Percentiles rank a stretch among this genome's conserved stretches.
These are phyloP conservation scores for Thera britannica DNA, from an alignment of 2,888 invertebrate species.

Conservation along the genomic window DNA sequence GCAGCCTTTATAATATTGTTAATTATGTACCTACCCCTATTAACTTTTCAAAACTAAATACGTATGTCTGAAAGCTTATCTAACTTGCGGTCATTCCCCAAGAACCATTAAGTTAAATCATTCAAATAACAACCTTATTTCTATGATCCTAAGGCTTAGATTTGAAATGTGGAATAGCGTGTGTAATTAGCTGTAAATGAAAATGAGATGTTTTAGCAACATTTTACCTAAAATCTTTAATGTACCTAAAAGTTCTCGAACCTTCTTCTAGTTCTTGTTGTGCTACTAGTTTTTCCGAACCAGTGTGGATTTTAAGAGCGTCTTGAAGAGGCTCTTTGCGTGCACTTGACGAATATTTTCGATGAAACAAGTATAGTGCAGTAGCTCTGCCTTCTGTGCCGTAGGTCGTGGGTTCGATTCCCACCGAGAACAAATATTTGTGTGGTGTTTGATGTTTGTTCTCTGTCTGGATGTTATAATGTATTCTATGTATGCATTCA, in stretches of 20 bases:
- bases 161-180: neutral
- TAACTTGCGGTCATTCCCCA: neutral
- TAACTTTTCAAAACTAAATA: neutral
- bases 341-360: too few species aligned
- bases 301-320: too few species aligned
- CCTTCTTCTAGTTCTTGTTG: neutral
- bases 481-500: too few species aligned
- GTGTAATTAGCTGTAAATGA: conserved; percentile 1
- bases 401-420: too few species aligned
- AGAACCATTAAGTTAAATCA: neutral
- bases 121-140: neutral
- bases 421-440: too few species aligned
- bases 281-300: too few species aligned
- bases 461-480: too few species aligned
- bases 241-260: conserved; percentile 2
- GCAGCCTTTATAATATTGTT: conserved; percentile 8
- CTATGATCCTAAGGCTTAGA: neutral
- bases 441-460: too few species aligned
- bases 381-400: too few species aligned
- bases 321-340: too few species aligned
- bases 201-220: conserved; percentile 8
- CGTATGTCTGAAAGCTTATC: conserved; percentile 1
- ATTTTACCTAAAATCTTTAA: conserved; percentile 7
- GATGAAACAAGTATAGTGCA: too few species aligned
- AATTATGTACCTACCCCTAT: neutral